Evolutionary conservation across 2,888 invertebrate genomes (phyloP).

Genomic region (Pammene fasciana): DNA sequence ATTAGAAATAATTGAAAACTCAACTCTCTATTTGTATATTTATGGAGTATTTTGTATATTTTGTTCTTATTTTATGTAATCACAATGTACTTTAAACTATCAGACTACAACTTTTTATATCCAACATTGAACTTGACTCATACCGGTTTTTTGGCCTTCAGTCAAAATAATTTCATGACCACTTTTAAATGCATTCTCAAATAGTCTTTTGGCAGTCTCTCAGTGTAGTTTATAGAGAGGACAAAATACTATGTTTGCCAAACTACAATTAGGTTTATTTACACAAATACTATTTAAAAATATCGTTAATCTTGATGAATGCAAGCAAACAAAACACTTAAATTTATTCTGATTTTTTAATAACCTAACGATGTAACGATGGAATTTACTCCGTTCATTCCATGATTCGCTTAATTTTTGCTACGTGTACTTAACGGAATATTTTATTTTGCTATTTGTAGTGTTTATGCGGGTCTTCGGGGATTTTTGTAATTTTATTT

Average conservation of each 20-base stretch:
- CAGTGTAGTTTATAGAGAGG: slow-evolving; percentile 10
- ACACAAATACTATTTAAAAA: not conserved
- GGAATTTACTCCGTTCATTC: too few relatives aligned
- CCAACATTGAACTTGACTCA: slow-evolving; percentile 10
- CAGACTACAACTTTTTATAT: not conserved
- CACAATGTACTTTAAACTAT: slow-evolving; percentile 7
- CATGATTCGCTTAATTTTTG: too few relatives aligned
- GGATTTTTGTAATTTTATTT: too few relatives aligned
- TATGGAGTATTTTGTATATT: slow-evolving; percentile 23
- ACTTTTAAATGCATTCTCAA: slow-evolving; percentile 19
- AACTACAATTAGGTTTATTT: slow-evolving; percentile 7
- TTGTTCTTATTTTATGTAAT: slow-evolving; percentile 14
- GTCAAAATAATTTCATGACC: slow-evolving; percentile 23
- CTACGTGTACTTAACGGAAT: too few relatives aligned
- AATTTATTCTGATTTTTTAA: too few relatives aligned
- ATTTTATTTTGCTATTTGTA: too few relatives aligned
- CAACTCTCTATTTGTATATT: slow-evolving; percentile 15
- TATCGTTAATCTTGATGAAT: too few relatives aligned
- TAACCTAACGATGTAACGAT: too few relatives aligned
- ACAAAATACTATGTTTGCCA: slow-evolving; percentile 5
- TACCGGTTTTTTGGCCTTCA: slow-evolving; percentile 12
- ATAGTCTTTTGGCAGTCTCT: slow-evolving; percentile 19
- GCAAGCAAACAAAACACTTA: too few relatives aligned
- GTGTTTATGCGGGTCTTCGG: too few relatives aligned
- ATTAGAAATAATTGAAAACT: too few relatives aligned